Conservation (phyloP, 2,113 vertebrate genomes). For the Bufo bufo region DNA sequence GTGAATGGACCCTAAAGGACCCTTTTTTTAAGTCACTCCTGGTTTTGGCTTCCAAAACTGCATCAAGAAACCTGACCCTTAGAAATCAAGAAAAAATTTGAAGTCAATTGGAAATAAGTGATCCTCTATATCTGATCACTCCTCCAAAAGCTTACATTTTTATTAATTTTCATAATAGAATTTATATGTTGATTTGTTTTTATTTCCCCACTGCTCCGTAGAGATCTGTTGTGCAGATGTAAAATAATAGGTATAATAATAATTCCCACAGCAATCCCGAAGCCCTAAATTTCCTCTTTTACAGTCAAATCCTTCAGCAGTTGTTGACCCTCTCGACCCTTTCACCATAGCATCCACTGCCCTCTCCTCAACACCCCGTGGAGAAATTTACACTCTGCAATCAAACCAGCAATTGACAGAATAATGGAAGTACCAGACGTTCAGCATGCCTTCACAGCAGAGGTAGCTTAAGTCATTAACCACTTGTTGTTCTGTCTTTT, state of each 20-base stretch:
- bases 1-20: too few species aligned
- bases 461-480: constrained; percentile 42
- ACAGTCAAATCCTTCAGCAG: constrained; percentile 32
- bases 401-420: constrained; percentile 39
- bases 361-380: constrained; percentile 20
- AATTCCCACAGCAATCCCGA: constrained; percentile 32
- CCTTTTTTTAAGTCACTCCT: too few species aligned
- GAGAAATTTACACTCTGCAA: constrained; percentile 51
- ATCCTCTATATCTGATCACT: background rate
- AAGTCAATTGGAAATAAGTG: background rate
- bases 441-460: constrained; percentile 38
- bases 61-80: background rate
- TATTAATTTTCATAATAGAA: background rate
- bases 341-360: constrained; percentile 26
- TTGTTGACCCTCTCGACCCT: constrained; percentile 26
- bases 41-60: too few species aligned
- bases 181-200: constrained; percentile 49
- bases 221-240: constrained; percentile 38
- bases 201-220: constrained; percentile 10
- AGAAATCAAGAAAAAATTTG: background rate
- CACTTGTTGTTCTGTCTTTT: constrained; percentile 25
- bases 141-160: background rate
- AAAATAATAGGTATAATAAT: constrained; percentile 43
- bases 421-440: constrained; percentile 36
- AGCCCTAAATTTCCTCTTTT: constrained; percentile 42